These are phyloP conservation scores for Parascotia fuliginaria DNA, from an alignment of 2,888 invertebrate genomes.

Conservation along the genomic window DNA sequence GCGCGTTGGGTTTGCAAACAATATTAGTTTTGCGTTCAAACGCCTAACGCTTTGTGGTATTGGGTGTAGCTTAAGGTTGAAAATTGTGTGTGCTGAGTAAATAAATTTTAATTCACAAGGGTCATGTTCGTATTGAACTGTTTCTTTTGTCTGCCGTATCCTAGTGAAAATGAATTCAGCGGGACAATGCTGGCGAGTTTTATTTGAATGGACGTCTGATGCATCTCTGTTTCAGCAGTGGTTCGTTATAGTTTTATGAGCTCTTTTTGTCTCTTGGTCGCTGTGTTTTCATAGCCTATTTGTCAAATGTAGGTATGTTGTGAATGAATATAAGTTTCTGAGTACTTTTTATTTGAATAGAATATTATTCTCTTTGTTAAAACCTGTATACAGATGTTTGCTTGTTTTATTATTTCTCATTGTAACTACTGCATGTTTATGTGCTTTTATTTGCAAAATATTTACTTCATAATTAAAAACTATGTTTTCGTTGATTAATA, in stretches of 20 bases:
- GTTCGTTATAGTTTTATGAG: slow-evolving; percentile 43
- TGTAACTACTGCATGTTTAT: too few relatives aligned
- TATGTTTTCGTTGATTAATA: too few relatives aligned
- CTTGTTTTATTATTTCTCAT: neutral
- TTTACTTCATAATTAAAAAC: too few relatives aligned
- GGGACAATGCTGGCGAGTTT: slow-evolving; percentile 44
- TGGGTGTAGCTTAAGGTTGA: slow-evolving; percentile 5
- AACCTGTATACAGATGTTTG: neutral
- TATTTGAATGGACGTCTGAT: slow-evolving; percentile 39
- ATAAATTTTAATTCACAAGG: slow-evolving; percentile 8
- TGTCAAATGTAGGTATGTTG: slow-evolving; percentile 35
- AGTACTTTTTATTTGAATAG: slow-evolving; percentile 30
- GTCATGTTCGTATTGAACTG: slow-evolving; percentile 28
- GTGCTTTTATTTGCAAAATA: too few relatives aligned
- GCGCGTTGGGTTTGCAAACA: neutral
- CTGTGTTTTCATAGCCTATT: slow-evolving; percentile 36
- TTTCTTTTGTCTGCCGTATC: slow-evolving; percentile 43
- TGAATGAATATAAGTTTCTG: slow-evolving; percentile 30
- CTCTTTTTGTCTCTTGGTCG: slow-evolving; percentile 21
- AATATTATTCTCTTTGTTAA: slow-evolving; percentile 16
- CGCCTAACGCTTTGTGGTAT: slow-evolving; percentile 1
- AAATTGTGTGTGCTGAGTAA: neutral
- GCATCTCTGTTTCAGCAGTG: slow-evolving; percentile 19
- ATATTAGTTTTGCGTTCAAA: neutral
- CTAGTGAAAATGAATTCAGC: slow-evolving; percentile 53